Percentiles rank a stretch among this genome's conserved stretches.
phyloP scores from a whole-genome alignment of 2,113 vertebrate species.

The Paradisaea rubra region DNA sequence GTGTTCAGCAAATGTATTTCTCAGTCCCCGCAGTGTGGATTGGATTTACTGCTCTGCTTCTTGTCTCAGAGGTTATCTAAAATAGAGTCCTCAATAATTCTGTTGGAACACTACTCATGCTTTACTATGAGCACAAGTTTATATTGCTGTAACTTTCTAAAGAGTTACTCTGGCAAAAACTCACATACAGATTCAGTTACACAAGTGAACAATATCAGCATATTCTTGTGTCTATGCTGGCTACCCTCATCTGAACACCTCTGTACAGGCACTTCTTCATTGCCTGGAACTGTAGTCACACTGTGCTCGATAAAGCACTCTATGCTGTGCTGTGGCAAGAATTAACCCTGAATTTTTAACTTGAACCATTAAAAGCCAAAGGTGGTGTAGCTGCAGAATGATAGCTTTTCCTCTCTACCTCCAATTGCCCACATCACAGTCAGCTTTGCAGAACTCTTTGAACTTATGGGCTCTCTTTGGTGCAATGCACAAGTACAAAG shows the following conservation, averaged over 20 bases:
- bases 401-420: neutral
- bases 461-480: neutral
- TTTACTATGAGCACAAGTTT: neutral
- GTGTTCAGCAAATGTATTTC: neutral
- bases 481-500: neutral
- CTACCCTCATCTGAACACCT: neutral
- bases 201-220: neutral
- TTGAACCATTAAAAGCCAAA: neutral
- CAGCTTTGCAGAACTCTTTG: neutral
- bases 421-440: neutral
- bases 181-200: neutral
- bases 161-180: neutral
- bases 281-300: neutral
- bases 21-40: neutral
- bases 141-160: neutral
- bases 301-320: neutral
- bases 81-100: neutral
- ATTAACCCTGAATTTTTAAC: slow-evolving; percentile 7
- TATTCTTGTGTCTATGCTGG: neutral
- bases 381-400: neutral
- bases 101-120: neutral
- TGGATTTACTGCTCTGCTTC: neutral
- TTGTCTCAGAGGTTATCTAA: neutral
- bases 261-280: neutral
- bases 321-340: neutral